Evolutionary conservation across 2,113 vertebrate genomes (phyloP), one percentile per base, ranked within the genome.

Genomic region (Chaenocephalus aceratus): DNA sequence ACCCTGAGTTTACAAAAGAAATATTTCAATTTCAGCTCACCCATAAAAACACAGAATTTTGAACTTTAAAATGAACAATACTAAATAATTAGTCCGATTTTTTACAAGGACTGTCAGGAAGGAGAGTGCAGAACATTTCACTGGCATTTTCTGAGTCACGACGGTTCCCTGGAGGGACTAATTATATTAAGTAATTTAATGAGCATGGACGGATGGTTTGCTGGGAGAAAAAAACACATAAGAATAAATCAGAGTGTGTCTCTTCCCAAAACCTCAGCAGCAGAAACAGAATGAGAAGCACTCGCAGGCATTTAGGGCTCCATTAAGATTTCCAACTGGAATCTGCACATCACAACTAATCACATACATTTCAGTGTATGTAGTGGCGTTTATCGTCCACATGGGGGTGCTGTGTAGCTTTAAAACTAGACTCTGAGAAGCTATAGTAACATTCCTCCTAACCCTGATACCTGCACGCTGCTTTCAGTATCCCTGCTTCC

Each of bases 391-490:
- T 0, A 0, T 10, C n/a, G 0, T 36, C 90, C 93, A 91, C 93
- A 79, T 80, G 93, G 85, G 65, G 90, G 91, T 52, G 84, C 92
- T 94, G 85, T 92, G 77, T 63, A 62, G 74, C 90, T 86, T 88
- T n/a, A n/a, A 45, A 63, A 10, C 5, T 10, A 41, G 62, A 64
- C 10, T 2, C 30, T 12, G 23, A 56, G 1, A n/a, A 18, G 14
- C 59, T 36, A 30, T 36, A 3, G 49, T 72, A 5, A 23, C 16
- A 56, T 30, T 72, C 10, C 45, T 34, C 65, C 45, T 14, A 18
- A 82, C 71, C 73, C 78, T n/a, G 44, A 82, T 63, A 79, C 72
- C 66, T 85, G 77, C 63, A 61, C 76, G 5, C 11, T 71, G 36
- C 77, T 57, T 72, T 51, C 1, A 63, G 69, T 83, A 49, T 70